Evolutionary conservation across 2,113 vertebrate genomes (phyloP).

Genomic region (Ciconia boyciana): DNA sequence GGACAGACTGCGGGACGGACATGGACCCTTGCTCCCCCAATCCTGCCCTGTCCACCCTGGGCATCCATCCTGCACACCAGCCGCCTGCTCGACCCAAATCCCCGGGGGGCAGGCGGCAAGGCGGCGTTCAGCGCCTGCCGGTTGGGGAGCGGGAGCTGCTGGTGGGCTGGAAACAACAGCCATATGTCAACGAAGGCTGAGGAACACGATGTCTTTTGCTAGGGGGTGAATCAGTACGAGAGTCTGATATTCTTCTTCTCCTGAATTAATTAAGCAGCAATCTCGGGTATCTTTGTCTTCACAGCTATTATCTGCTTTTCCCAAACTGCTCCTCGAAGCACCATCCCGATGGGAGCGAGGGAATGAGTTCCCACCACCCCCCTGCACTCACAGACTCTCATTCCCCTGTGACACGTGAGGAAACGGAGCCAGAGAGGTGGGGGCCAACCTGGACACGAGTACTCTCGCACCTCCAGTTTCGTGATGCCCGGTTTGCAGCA

Average conservation of each 20-base stretch:
- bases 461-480: fast-evolving
- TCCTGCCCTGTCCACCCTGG: background rate
- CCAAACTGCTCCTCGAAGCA: background rate
- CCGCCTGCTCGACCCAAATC: background rate
- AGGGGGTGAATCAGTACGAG: constrained; percentile 38
- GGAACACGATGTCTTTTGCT: constrained; percentile 35
- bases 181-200: constrained; percentile 29
- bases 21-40: background rate
- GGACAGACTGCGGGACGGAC: fast-evolving
- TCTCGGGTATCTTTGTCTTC: constrained; percentile 25
- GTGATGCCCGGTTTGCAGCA: fast-evolving
- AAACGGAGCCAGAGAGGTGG: background rate
- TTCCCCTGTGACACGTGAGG: background rate
- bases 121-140: background rate
- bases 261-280: constrained; percentile 55
- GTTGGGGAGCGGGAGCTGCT: background rate
- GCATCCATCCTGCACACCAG: background rate
- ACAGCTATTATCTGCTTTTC: constrained; percentile 37
- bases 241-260: constrained; percentile 36
- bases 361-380: background rate
- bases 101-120: background rate
- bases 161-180: constrained; percentile 57
- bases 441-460: background rate
- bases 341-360: background rate
- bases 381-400: background rate